Percentiles rank a stretch among this genome's conserved stretches.
phyloP scores from a whole-genome alignment of 2,113 vertebrate species.

The Atlantisia rogersi region DNA sequence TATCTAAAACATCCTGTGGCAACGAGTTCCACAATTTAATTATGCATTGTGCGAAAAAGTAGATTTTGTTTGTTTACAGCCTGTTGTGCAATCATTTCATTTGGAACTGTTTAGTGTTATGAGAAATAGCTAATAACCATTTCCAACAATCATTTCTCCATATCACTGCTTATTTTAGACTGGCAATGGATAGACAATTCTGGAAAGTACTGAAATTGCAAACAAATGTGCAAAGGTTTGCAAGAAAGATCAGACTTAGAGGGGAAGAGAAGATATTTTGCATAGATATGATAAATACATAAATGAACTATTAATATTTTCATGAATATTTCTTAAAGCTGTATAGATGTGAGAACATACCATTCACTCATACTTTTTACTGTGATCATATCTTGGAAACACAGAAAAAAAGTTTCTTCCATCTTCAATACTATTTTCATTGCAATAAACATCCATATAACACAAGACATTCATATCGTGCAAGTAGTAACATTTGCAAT shows the following conservation, averaged over 20 bases:
- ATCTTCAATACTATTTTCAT: background rate
- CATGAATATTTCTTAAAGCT: background rate
- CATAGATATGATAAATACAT: background rate
- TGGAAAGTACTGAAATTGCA: background rate
- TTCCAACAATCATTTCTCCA: constrained; percentile 14
- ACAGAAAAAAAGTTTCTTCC: background rate
- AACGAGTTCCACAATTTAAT: constrained; percentile 5
- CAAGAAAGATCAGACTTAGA: background rate
- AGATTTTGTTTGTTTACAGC: constrained; percentile 41
- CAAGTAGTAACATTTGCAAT: background rate
- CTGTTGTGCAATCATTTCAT: constrained; percentile 18
- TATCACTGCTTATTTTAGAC: constrained; percentile 28
- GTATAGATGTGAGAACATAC: background rate
- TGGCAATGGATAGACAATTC: background rate
- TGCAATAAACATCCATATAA: background rate
- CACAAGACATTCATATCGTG: background rate
- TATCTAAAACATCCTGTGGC: constrained; percentile 34
- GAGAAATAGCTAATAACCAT: background rate
- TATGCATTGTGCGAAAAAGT: constrained; percentile 30
- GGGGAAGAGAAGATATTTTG: background rate
- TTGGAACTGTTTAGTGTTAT: background rate
- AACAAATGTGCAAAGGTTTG: constrained; percentile 2
- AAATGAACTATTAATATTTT: background rate
- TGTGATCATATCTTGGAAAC: background rate
- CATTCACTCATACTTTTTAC: background rate